Evolutionary conservation across 37 sponge, comb jelly and placozoan species (phyloP).

Genomic region (Cladorhizidae sp.): DNA sequence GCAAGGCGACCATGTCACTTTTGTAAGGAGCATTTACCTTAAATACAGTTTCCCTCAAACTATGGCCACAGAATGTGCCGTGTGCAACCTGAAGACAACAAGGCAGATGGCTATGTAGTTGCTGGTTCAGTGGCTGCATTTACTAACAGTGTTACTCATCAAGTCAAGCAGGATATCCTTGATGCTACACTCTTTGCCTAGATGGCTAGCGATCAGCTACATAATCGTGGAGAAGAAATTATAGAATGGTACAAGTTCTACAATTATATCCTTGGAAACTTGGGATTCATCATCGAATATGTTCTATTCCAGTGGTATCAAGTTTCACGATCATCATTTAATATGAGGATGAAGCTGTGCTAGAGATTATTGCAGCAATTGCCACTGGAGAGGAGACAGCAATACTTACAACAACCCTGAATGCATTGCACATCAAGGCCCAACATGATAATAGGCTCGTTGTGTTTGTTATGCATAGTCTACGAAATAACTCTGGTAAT

Average conservation of each 20-base stretch:
- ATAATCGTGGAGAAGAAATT: background rate
- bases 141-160: background rate
- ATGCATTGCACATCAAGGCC: conserved; percentile 3
- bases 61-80: no score
- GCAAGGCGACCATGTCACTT: no score
- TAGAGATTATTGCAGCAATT: no score
- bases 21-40: no score
- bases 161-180: conserved; percentile 6
- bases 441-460: no score
- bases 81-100: no score
- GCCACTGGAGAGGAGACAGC: background rate
- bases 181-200: conserved; percentile 15
- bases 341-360: no score
- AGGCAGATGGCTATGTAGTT: conserved; percentile 7
- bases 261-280: background rate
- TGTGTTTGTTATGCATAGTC: no score
- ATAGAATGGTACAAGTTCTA: conserved; percentile 5
- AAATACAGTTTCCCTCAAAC: no score
- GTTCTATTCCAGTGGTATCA: background rate
- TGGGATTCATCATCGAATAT: background rate
- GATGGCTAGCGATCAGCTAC: background rate
- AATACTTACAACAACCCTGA: background rate
- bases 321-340: no score
- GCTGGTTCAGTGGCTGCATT: conserved; percentile 6
- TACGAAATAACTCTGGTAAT: no score